A percentile compares a stretch with the other conserved stretches of the same genome.
phyloP scores from a whole-genome alignment of 2,888 invertebrate genomes.

The Xestia xanthographa region DNA sequence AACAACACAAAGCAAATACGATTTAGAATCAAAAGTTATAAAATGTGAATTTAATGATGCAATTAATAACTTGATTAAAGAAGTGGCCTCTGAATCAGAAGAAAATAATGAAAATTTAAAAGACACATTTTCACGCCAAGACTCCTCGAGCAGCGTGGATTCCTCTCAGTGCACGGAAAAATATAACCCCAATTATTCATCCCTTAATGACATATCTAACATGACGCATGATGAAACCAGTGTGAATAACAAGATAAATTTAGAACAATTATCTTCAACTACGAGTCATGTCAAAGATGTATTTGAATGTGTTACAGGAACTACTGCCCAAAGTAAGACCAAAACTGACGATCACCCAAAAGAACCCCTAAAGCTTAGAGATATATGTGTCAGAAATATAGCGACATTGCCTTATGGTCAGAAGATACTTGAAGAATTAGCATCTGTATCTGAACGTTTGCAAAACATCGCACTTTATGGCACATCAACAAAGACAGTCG shows the following conservation, averaged over 20 bases:
- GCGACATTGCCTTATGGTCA: slow-evolving; percentile 93
- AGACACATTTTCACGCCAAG: slow-evolving; percentile 86
- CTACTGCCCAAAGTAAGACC: slow-evolving; percentile 67
- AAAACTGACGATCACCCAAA: slow-evolving; percentile 54
- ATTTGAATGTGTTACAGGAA: slow-evolving; percentile 83
- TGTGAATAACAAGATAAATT: slow-evolving; percentile 69
- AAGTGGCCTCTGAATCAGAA: slow-evolving; percentile 84
- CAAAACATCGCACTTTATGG: slow-evolving; percentile 81
- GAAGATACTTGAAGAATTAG: slow-evolving; percentile 92
- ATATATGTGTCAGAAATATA: slow-evolving; percentile 92
- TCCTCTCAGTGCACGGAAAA: slow-evolving; percentile 93
- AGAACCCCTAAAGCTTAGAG: slow-evolving; percentile 90
- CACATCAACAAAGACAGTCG: slow-evolving; percentile 52
- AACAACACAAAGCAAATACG: slow-evolving; percentile 70
- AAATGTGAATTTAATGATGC: slow-evolving; percentile 88
- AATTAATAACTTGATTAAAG: slow-evolving; percentile 86
- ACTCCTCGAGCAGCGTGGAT: slow-evolving; percentile 91
- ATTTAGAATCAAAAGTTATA: slow-evolving; percentile 85
- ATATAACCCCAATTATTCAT: slow-evolving; percentile 91
- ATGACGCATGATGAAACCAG: slow-evolving; percentile 86
- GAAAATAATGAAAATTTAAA: slow-evolving; percentile 74
- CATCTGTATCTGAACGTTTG: slow-evolving; percentile 91
- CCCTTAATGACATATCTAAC: slow-evolving; percentile 91
- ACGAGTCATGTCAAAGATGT: slow-evolving; percentile 86
- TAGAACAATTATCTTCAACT: slow-evolving; percentile 66